Percentiles rank a stretch among this genome's conserved stretches.
These are phyloP conservation scores for Melanotaenia pygmaea DNA, from an alignment of 2,797 vertebrate genomes.

Conservation along the genomic window DNA sequence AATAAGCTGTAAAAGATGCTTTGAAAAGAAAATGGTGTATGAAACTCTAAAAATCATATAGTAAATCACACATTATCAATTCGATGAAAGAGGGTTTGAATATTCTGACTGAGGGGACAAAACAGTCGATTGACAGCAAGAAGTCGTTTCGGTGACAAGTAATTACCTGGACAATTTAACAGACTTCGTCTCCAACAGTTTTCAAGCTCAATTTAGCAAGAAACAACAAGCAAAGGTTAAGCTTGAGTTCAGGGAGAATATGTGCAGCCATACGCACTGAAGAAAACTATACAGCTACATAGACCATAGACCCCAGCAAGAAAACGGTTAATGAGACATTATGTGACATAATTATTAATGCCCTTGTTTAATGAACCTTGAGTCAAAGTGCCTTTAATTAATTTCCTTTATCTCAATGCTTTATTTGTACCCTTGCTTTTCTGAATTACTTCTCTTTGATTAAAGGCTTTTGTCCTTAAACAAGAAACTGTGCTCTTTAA, in stretches of 20 bases:
- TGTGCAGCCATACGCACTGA: not conserved
- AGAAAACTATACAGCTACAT: not conserved
- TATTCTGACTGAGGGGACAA: not conserved
- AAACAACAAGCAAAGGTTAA: not conserved
- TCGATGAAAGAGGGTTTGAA: not conserved
- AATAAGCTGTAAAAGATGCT: no score
- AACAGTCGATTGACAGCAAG: not conserved
- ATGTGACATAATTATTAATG: not conserved
- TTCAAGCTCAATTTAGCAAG: not conserved
- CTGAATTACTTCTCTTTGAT: slow-evolving; percentile 13
- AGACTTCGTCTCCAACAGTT: not conserved
- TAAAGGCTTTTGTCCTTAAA: not conserved
- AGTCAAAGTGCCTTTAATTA: slow-evolving; percentile 13
- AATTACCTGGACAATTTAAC: not conserved
- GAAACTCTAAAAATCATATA: not conserved
- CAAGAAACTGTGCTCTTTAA: slow-evolving; percentile 7
- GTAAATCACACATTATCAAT: not conserved
- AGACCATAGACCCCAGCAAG: not conserved
- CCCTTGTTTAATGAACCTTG: not conserved
- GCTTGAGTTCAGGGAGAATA: not conserved
- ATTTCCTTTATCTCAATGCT: slow-evolving; percentile 7
- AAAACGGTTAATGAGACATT: not conserved
- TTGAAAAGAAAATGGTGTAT: not conserved
- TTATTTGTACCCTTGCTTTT: slow-evolving; percentile 7
- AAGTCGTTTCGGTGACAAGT: not conserved